Evolutionary conservation across 2,797 vertebrate species (phyloP), one percentile per base, ranked within the genome.

Genomic region (Caiman crocodilus): DNA sequence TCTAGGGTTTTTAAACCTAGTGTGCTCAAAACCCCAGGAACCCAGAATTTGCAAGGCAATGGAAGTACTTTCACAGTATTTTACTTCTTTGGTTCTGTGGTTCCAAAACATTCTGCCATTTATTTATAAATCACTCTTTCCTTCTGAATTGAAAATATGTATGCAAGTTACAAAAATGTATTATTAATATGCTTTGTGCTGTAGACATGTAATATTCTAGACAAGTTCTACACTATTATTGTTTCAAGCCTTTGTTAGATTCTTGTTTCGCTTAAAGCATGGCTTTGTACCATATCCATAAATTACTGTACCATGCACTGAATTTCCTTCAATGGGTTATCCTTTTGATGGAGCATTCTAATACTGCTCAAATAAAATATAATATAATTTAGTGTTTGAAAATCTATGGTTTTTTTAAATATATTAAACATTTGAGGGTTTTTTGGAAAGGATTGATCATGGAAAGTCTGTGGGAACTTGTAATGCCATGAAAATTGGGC

Each of bases 101-200:
- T 81, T 85, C n/a, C 21, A 76, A 77, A 65, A 8, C 3, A 18
- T 57, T 75, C 50, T 94, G 2, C 11, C 4, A 28, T 82, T 93
- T 84, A 5, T 82, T 94, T 25, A 75, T 21, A 90, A 84, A 18
- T 86, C 42, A 73, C 4, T 89, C 50, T 90, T 42, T 71, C 25
- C 10, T 42, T 35, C 69, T 74, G 59, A 58, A 73, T 67, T 12
- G 82, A 5, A 90, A 87, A n/a, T 79, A 20, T 90, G 65, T 14
- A 2, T 83, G 63, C 15, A 63, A 76, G 65, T 11, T 84, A 67
- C 76, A 35, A 12, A 84, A 56, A 30, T 78, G 20, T 2, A 55
- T 32, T 83, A 13, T 7, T 12, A 64, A 1, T 76, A 26, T 73
- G 89, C 32, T 84, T 90, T 69, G 35, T 30, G 73, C 17, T 89